A percentile compares a stretch with the other conserved stretches of the same genome.
These are phyloP conservation scores for Minunthozetes semirufus DNA, from an alignment of 2,888 invertebrate genomes.

Conservation along the genomic window DNA sequence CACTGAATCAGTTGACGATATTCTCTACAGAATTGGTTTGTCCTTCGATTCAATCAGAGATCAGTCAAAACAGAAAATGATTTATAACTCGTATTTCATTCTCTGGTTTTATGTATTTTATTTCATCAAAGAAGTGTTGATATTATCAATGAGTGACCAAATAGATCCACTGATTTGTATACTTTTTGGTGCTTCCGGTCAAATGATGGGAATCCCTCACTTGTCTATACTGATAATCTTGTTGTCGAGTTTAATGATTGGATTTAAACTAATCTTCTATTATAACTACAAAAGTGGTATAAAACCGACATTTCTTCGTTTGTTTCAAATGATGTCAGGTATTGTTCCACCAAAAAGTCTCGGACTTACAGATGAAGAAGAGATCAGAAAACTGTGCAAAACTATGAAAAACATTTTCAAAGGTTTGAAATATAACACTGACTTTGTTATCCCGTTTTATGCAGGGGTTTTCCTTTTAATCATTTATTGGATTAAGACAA, in stretches of 20 bases:
- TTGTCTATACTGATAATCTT: no score
- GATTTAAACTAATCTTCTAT: background rate
- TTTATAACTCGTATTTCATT: no score
- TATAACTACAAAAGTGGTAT: background rate
- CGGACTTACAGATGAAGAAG: background rate
- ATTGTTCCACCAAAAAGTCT: background rate
- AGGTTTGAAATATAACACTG: background rate
- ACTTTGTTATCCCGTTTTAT: background rate
- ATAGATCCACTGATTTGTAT: no score
- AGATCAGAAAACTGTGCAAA: background rate
- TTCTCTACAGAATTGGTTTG: background rate
- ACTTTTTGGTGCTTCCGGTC: no score
- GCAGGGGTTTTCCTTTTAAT: background rate
- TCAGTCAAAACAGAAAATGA: no score
- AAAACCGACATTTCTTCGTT: background rate
- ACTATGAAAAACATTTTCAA: background rate
- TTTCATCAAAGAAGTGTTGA: no score
- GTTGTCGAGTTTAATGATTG: no score
- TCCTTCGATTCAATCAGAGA: background rate
- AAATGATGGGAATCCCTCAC: no score
- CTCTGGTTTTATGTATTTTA: no score
- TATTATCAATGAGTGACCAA: no score
- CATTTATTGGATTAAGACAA: background rate
- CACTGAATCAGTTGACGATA: background rate
- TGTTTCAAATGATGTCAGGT: constrained; percentile 16